Percentiles rank a stretch among this genome's conserved stretches.
Evolutionary conservation across 1,140 invertebrate species (phyloP).

Genomic region (Arctopsyche grandis): DNA sequence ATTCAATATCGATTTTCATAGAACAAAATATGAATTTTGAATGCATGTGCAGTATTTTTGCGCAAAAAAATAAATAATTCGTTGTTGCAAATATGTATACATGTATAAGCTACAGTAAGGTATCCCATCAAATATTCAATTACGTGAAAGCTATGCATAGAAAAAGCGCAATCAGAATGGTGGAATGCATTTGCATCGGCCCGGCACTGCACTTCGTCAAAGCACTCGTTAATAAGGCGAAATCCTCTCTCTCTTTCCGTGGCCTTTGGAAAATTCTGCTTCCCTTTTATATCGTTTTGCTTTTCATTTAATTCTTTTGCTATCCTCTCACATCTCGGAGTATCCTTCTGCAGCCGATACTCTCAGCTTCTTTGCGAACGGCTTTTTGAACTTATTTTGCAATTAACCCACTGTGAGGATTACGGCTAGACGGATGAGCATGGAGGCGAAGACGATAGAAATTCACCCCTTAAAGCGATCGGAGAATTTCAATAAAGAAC

Average conservation of each 20-base stretch:
- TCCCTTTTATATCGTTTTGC: not conserved
- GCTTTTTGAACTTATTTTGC: constrained; percentile 51
- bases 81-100: not conserved
- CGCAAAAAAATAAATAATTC: not conserved
- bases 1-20: not conserved
- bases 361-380: not conserved
- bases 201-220: not conserved
- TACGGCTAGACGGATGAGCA: constrained; percentile 19
- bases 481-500: not conserved
- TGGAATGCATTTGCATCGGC: constrained; percentile 24
- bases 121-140: constrained; percentile 22
- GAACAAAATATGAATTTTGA: not conserved
- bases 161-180: not conserved
- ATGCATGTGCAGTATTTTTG: not conserved
- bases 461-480: no score
- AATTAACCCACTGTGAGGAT: constrained; percentile 48
- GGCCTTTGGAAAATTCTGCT: not conserved
- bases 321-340: not conserved
- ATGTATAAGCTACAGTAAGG: not conserved
- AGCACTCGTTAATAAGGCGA: constrained; percentile 34
- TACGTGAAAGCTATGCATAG: not conserved
- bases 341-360: no score
- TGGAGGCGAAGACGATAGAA: not conserved
- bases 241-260: not conserved
- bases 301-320: not conserved